Base-by-base conservation (phyloP, 2,113 vertebrate genomes). In the Octodon degus region DNA sequence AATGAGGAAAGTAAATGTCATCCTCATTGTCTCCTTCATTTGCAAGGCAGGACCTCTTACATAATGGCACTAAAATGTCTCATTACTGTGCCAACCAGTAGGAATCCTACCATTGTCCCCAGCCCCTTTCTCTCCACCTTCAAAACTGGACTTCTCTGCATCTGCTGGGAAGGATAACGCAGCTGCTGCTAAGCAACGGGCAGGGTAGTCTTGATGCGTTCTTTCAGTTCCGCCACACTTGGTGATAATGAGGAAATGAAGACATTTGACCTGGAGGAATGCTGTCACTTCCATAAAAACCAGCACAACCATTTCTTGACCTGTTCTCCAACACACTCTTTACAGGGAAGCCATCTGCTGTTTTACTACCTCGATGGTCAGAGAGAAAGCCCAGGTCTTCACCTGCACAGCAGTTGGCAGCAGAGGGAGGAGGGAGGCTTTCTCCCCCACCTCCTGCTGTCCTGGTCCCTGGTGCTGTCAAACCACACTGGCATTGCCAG, bases 171-270 rank as follows among this genome's bases (percentile, higher is more conserved):
- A 79, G 77, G 67, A 77, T 72, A 93, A 90, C 90, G 85, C 91
- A 58, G 40, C 65, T 37, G 79, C 95, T 96, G 96, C 97, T 96
- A 91, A 90, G 95, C 91, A 83, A 97, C 47, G 0, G 25, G 5
- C 47, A 79, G 43, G 70, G 60, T 47, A 43, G 72, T 53, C 63
- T 87, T 8, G 63, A n/a, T 62, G 10, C 0, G 0, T n/a, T 55
- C 63, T 94, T 43, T 50, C 53, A n/a, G 2, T 4, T 55, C 27
- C n/a, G 65, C 9, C 67, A n/a, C 30, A 85, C 37, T 85, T 40
- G 65, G 37, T 84, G 60, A 34, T 53, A 87, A 82, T 27, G 43
- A 24, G 22, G 60, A 70, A 82, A 43, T 24, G 24, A 88, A 79
- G 72, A 53, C 5, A 0, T 47, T 16, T 14, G 43, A 80, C 60